Evolutionary conservation across 2,113 vertebrate genomes (phyloP), one percentile per base, ranked within the genome.

Genomic region (Regulus satrapa): DNA sequence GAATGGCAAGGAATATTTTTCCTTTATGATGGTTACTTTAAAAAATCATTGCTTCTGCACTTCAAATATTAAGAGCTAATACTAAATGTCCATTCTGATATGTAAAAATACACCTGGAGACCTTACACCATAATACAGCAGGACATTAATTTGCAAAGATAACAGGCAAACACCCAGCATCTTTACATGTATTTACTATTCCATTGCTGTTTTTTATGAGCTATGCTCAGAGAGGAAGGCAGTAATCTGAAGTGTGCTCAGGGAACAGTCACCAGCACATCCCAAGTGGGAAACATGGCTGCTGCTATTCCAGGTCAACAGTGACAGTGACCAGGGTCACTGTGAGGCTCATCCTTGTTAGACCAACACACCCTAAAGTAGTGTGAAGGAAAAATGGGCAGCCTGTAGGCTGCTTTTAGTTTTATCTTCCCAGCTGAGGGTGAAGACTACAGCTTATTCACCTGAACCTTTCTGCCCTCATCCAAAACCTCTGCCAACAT

Each of bases 251-350:
- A n/a, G 31, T 5, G 29, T 4, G 11, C 46, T 46, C 20, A 20
- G 38, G 46, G 25, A 89, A n/a, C 3, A 1, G 45, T 25, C 45
- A 46, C 29, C 49, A 43, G 34, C 43, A 45, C 45, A 36, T 16
- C 13, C 2, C 0, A 0, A n/a, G 12, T 4, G 26, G 38, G 12
- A 75, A 75, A 36, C 31, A 5, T 0, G 1, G 31, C 21, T 74
- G 36, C 46, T 86, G 46, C 66, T 43, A 7, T 8, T 34, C 8
- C 20, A 69, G 31, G 59, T 17, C 56, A 78, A 32, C 66, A 71
- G 5, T 17, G 5, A 48, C 40, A 48, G 36, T 4, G 23, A 24
- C 23, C 5, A 38, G 14, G 11, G 26, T 46, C 49, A 38, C 58
- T 62, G 32, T 1, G 2, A 55, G 49, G 23, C 59, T 59, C 20